Base-by-base conservation (phyloP, 2,888 invertebrate genomes). In the Xylota segnis region DNA sequence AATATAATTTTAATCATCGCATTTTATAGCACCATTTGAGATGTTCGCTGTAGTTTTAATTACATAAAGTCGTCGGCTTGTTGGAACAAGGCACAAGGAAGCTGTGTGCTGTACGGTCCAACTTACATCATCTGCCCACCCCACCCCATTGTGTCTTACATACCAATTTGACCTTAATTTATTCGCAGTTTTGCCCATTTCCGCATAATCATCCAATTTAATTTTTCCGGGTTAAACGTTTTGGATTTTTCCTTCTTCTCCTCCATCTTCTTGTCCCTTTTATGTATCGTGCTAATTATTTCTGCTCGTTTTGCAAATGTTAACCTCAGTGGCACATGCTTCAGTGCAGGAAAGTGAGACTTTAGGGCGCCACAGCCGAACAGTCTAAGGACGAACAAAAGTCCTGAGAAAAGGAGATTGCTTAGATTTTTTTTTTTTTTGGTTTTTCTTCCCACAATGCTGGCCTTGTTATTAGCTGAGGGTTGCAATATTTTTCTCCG, bases 141-240 rank as follows among this genome's bases (percentile, higher is more conserved):
- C 18, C 23, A 1, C 58, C 12, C 34, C 9, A 14, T 29, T 56
- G 5, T 29, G 50, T 4, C 16, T 37, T 10, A 32, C 29, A 29
- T 71, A 56, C 43, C 61, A 78, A 61, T 68, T 68, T 59, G 52
- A 59, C 72, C 72, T 78, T 78, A 83, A 83, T 83, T 83, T 78
- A 83, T 83, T 66, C 72, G 40, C 45, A 43, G 72, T 77, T 66
- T 70, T 76, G 58, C 72, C 71, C 65, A 68, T 72, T 83, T 78
- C 72, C 66, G 83, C 77, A 86, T 86, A 86, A 82, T 86, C 86
- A 86, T 86, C 86, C 77, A 82, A 86, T 82, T 82, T 82, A 86
- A 77, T 82, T 82, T 82, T 82, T 82, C 82, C 56, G 66, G 82
- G 76, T 77, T 75, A 81, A 84, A 68, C 56, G 65, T 50, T 72